Base-by-base conservation (phyloP, 2,888 invertebrate species). In the Megastigmus dorsalis region DNA sequence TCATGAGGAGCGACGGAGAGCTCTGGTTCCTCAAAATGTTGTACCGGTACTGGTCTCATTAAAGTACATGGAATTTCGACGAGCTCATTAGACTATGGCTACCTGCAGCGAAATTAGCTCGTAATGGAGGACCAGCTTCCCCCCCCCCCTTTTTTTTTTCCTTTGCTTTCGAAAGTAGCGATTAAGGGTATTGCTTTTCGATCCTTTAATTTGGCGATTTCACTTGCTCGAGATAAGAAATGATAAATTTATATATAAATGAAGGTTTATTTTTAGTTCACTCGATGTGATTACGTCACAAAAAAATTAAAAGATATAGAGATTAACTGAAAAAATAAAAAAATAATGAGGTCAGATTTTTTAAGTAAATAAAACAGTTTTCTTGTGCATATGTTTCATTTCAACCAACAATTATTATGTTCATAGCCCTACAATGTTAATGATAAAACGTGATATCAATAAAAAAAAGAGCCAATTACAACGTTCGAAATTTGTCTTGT, bases 1-100 rank as follows among this genome's bases (percentile, higher is more conserved):
- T 50, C 48, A 54, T 30, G 41, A 78, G 52, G 57, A 74, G 77
- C 78, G 79, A n/a, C 57, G 26, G 20, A 3, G 20, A 28, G 54
- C 50, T 20, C 45, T 36, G 59, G 28, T 45, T 45, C 63, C 71
- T 71, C 71, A 55, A 63, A 71, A 71, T 55, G 38, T 62, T 48
- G 41, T 38, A 55, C 48, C 67, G 54, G 67, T 65, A 52, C 60
- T n/a, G 72, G 38, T 45, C 67, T 68, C 62, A 38, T 74, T 68
- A 68, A 60, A 50, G 62, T 68, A 74, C 55, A 68, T 28, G 68
- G 68, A 62, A 68, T 74, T 74, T 63, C 54, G 28, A 62, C 15
- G 41, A 26, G 30, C 66, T 62, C 73, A 13, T 73, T 67, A 60
- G 43, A 50, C 36, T 26, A n/a, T n/a, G n/a, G n/a, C n/a, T n/a